Percentiles rank a stretch among this genome's conserved stretches.
Evolutionary conservation across 2,888 invertebrate species (phyloP).

Genomic region (Tromatobia lineatoria): DNA sequence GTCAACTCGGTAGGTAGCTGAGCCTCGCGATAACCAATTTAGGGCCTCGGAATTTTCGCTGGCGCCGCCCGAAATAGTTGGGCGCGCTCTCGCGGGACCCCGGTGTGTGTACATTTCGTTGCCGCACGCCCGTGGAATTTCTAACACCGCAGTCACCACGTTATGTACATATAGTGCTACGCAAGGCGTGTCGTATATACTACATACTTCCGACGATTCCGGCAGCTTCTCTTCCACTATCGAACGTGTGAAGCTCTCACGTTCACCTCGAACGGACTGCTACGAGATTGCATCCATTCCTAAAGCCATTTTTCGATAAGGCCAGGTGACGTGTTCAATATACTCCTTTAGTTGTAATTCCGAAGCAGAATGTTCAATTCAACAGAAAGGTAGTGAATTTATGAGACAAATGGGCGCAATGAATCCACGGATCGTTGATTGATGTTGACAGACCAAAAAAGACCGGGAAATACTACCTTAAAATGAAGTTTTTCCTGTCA

Average conservation of each 20-base stretch:
- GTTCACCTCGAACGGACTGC: too few species aligned
- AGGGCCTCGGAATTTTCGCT: slow-evolving; percentile 82
- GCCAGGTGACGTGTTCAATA: neutral
- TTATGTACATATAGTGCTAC: slow-evolving; percentile 3
- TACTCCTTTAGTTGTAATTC: neutral
- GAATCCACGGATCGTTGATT: neutral
- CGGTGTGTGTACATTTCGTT: slow-evolving; percentile 68
- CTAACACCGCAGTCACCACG: slow-evolving; percentile 50
- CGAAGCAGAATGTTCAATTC: neutral
- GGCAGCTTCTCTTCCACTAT: neutral
- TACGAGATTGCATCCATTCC: neutral
- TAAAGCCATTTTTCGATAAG: neutral
- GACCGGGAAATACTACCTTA: neutral
- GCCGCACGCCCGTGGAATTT: slow-evolving; percentile 62
- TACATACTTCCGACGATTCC: slow-evolving; percentile 10
- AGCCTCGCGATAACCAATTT: slow-evolving; percentile 82
- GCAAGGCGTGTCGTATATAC: slow-evolving; percentile 20
- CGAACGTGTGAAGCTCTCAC: neutral
- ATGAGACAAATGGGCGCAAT: neutral
- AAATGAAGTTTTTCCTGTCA: slow-evolving; percentile 1
- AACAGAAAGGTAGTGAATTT: neutral
- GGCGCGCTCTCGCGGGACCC: slow-evolving; percentile 62
- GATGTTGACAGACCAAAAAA: neutral
- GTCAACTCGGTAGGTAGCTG: slow-evolving; percentile 76
- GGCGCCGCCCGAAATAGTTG: slow-evolving; percentile 82